A percentile compares a stretch with the other conserved stretches of the same genome.
These are phyloP conservation scores for Chanos chanos DNA, from an alignment of 2,797 vertebrate species.

Conservation along the genomic window DNA sequence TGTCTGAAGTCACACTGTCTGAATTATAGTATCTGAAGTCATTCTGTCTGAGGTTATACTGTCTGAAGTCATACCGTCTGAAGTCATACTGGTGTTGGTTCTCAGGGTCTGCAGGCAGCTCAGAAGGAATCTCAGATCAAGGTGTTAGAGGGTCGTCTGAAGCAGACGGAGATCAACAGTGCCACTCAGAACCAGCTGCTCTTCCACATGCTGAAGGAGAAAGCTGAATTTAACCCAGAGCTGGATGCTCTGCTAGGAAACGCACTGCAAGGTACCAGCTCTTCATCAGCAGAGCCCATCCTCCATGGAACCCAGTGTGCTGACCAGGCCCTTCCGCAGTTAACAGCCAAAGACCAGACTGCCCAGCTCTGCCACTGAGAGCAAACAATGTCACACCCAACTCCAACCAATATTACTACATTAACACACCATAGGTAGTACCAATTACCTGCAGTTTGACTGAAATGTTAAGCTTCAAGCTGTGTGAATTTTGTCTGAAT, in stretches of 20 bases:
- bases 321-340: background rate
- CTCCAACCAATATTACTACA: too few relatives aligned
- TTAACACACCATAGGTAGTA: background rate
- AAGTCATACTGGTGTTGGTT: background rate
- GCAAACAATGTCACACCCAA: too few relatives aligned
- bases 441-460: too few relatives aligned
- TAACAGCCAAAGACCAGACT: background rate
- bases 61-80: background rate
- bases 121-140: constrained; percentile 97
- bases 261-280: constrained; percentile 98
- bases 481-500: too few relatives aligned
- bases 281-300: too few relatives aligned
- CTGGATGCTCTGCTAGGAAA: constrained; percentile 93
- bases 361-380: constrained; percentile 13
- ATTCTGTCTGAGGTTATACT: background rate
- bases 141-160: constrained; percentile 93
- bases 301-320: too few relatives aligned
- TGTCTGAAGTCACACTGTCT: too few relatives aligned
- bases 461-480: too few relatives aligned
- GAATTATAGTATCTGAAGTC: too few relatives aligned
- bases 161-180: constrained; percentile 96
- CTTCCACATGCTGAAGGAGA: constrained; percentile 99
- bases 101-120: constrained; percentile 90
- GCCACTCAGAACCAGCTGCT: constrained; percentile 97
- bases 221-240: constrained; percentile 96